phyloP scores from a whole-genome alignment of 2,888 invertebrate genomes.

The Lacanobia wlatinum region DNA sequence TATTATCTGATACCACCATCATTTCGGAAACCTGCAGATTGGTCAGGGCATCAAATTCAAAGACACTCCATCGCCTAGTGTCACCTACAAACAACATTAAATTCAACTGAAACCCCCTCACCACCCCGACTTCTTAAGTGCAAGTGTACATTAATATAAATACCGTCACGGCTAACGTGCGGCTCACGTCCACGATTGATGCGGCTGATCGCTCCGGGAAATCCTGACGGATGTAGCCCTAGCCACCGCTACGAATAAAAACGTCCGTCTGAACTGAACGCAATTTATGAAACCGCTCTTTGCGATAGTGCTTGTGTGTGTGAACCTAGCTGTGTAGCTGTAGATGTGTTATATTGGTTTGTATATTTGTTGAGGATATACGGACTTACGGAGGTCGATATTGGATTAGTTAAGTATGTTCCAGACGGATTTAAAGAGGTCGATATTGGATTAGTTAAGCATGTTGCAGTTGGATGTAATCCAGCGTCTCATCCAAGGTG shows the following conservation, averaged over 20 bases:
- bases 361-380: constrained; percentile 10
- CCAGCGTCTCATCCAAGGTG: too few species aligned
- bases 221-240: constrained; percentile 70
- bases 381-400: not conserved
- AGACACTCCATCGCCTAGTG: not conserved
- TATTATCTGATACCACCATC: too few species aligned
- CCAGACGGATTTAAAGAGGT: too few species aligned
- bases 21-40: not conserved
- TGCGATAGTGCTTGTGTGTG: constrained; percentile 67
- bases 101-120: constrained; percentile 17
- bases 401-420: constrained; percentile 1
- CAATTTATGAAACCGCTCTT: constrained; percentile 77
- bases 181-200: constrained; percentile 64
- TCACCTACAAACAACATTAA: not conserved
- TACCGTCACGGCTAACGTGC: constrained; percentile 51
- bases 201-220: constrained; percentile 61
- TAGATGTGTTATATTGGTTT: not conserved
- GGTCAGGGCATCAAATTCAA: not conserved
- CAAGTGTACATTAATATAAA: constrained; percentile 60
- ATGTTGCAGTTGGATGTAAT: too few species aligned
- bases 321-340: constrained; percentile 31
- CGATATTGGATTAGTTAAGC: constrained; percentile 1
- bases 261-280: constrained; percentile 67
- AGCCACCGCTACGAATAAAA: constrained; percentile 71
- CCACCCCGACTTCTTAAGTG: constrained; percentile 36